A percentile compares a stretch with the other conserved stretches of the same genome.
Conservation (phyloP, 1,140 invertebrate species). For the Cherax quadricarinatus region DNA sequence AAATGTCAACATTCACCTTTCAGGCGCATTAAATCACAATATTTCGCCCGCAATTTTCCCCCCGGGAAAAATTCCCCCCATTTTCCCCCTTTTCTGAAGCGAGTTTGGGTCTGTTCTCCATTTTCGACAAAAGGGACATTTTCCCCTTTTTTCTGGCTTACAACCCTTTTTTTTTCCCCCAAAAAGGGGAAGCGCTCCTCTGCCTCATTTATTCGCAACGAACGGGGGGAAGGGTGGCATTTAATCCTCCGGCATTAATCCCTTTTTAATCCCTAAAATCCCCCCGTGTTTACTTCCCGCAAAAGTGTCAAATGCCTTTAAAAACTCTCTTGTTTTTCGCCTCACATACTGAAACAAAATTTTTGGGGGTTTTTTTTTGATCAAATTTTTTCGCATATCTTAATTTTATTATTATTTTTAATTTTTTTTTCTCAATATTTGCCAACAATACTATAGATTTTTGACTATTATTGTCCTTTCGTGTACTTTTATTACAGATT, state of each 20-base stretch:
- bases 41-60: too few species aligned
- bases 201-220: not conserved
- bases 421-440: not conserved
- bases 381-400: not conserved
- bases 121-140: too few species aligned
- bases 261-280: not conserved
- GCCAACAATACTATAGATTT: not conserved
- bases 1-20: too few species aligned
- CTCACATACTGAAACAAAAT: not conserved
- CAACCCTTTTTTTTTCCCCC: not conserved
- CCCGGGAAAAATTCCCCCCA: too few species aligned
- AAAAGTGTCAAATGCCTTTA: not conserved
- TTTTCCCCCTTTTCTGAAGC: too few species aligned
- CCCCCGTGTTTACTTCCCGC: constrained; percentile 2
- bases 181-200: not conserved
- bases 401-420: not conserved
- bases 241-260: not conserved
- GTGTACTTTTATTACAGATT: not conserved
- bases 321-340: not conserved
- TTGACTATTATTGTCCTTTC: not conserved
- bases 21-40: too few species aligned
- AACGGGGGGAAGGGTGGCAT: not conserved
- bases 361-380: not conserved
- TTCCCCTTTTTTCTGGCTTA: not conserved
- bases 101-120: too few species aligned